Evolutionary conservation across 92 coral and sea anemone species (phyloP), one percentile per base, ranked within the genome.

Genomic region (Siderastrea siderea): DNA sequence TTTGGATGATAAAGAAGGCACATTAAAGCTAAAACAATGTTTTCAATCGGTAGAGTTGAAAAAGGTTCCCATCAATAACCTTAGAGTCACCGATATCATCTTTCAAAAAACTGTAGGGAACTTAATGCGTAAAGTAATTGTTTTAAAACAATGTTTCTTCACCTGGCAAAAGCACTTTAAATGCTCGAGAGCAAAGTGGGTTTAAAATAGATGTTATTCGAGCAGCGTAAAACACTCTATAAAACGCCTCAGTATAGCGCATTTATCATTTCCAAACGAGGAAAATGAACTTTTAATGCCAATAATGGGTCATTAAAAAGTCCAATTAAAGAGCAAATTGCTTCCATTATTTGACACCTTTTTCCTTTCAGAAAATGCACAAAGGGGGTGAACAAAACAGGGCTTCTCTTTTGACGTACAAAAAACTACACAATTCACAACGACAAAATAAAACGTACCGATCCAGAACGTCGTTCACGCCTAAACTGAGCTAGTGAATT

Each of bases 341-440:
- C 87, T 84, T 60, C 65, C 87, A 84, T 49, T 47, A 62, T 50
- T 74, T 84, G 87, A 84, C 87, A 84, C 52, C 80, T 84, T 84
- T 84, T 72, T 84, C 80, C 80, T 71, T 72, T 50, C 44, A 61
- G 12, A 84, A 62, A 48, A 48, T 62, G 78, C 73, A 84, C 63
- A 84, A 84, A 52, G 44, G 68, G 44, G 38, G 68, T 1, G 71
- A 84, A 49, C 71, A 84, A 74, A 72, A 73, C 60, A 50, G 61
- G 17, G 79, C 51, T 47, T 3, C 17, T 26, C 57, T 73, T 72
- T 74, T 8, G 10, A 58, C 26, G 48, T 17, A 74, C 47, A 47
- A 71, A 68, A 60, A 48, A n/a, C 13, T 9, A 13, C 8, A 2
- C 2, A 16, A 43, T 47, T 38, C 17, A 67, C 16, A 46, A 62